Base-by-base conservation (phyloP, 2,113 vertebrate genomes). In the Myocastor coypus region DNA sequence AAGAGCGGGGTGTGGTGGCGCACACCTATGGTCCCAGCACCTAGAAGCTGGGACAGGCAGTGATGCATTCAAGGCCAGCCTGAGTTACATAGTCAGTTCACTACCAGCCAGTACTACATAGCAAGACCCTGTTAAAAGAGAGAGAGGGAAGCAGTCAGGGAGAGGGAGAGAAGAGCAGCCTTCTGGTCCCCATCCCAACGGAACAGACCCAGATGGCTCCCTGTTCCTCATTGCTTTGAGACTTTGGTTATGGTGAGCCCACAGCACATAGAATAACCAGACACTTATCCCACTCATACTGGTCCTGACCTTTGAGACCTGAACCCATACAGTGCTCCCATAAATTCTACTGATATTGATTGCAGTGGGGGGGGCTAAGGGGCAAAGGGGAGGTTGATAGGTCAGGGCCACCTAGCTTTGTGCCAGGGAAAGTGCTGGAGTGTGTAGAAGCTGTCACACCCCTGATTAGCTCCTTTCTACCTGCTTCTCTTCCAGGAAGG, bases 401-500 rank as follows among this genome's bases (percentile, higher is more conserved):
- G 22, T 55, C 19, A 32, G 7, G 20, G 20, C 30, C 82, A 55
- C 28, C 22, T 20, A 2, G 28, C 80, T 73, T 75, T 28, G 37
- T 32, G 1, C 55, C 20, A 55, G 28, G 37, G 46, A 71, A 20
- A 7, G 20, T 64, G 17, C 32, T 57, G 6, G 24, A 34, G 61
- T 24, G 17, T 16, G 2, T 8, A 4, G 78, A 40, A 68, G 46
- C 55, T 24, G 2, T 32, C 4, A 2, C 34, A 22, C 63, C 30
- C 69, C 50, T 19, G 5, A 55, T 11, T 22, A n/a, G 9, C 42
- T 66, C 46, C 16, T 59, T 55, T 87, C 37, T 28, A 75, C 22
- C 0, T 59, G 55, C 5, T 83, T 96, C 55, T 93, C 57, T 97
- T 98, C 50, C 96, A 99, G 98, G 64, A 3, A 9, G 83, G 57